These are phyloP conservation scores for Chironomus striatipennis DNA, from an alignment of 1,140 invertebrate genomes.

Conservation along the genomic window DNA sequence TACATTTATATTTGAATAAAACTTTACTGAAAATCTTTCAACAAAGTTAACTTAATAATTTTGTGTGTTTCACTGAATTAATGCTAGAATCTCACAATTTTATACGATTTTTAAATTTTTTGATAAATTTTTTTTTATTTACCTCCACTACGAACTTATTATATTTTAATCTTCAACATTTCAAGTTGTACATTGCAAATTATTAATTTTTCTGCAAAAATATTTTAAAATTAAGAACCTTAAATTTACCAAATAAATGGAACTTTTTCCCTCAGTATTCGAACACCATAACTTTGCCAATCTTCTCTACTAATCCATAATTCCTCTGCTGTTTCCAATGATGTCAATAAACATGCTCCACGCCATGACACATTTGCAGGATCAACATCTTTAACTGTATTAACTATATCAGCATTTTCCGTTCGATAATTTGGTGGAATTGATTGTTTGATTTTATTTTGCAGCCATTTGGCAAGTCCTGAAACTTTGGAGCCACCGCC, in stretches of 20 bases:
- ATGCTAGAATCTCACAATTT: too few species aligned
- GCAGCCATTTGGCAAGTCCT: slow-evolving; percentile 79
- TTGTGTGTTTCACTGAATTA: too few species aligned
- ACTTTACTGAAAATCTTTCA: too few species aligned
- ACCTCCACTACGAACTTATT: too few species aligned
- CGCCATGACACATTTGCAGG: slow-evolving; percentile 85
- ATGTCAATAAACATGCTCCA: slow-evolving; percentile 86
- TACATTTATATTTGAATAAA: too few species aligned
- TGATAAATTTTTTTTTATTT: too few species aligned
- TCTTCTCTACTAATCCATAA: slow-evolving; percentile 81
- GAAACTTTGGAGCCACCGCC: slow-evolving; percentile 84
- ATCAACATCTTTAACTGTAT: slow-evolving; percentile 81
- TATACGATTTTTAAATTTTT: too few species aligned
- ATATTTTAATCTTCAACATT: too few species aligned
- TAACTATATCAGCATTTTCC: slow-evolving; percentile 75
- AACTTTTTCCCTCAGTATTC: slow-evolving; percentile 77
- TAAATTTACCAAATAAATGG: slow-evolving; percentile 75
- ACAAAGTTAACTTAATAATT: too few species aligned
- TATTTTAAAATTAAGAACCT: too few species aligned
- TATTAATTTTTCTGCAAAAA: too few species aligned
- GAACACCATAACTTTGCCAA: slow-evolving; percentile 78
- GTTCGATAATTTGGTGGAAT: slow-evolving; percentile 69
- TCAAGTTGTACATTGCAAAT: too few species aligned
- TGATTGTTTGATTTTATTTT: slow-evolving; percentile 74
- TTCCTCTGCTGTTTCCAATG: slow-evolving; percentile 85